Evolutionary conservation across 2,797 vertebrate genomes (phyloP).

Genomic region (Coilia nasus): DNA sequence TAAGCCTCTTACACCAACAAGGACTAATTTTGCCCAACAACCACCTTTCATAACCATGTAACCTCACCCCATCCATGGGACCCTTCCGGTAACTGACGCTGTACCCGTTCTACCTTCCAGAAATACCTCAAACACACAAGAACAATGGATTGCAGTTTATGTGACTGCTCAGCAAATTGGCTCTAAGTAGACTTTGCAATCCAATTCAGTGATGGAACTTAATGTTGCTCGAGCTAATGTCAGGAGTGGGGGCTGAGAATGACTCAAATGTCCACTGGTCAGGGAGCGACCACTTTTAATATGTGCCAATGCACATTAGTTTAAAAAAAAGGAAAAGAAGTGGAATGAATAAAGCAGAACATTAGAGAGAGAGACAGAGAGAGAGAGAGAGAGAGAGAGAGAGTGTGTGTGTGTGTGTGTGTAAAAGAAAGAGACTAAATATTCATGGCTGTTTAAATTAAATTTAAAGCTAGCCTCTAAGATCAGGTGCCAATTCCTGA

Average conservation of each 20-base stretch:
- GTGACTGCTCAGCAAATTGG: conserved; percentile 20
- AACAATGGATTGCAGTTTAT: neutral
- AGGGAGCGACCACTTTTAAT: conserved; percentile 4
- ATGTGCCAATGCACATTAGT: conserved; percentile 12
- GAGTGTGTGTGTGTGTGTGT: neutral
- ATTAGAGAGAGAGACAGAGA: conserved; percentile 24
- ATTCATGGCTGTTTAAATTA: neutral
- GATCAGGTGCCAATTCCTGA: conserved; percentile 8
- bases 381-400: conserved; percentile 15
- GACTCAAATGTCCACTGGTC: neutral
- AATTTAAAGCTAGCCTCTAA: conserved; percentile 33
- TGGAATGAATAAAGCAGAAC: neutral
- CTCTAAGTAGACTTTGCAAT: conserved; percentile 21
- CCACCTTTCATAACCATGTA: conserved; percentile 26
- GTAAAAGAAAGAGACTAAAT: neutral
- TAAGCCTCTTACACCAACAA: conserved; percentile 20
- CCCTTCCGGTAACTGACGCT: neutral
- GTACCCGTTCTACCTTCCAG: neutral
- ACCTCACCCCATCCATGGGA: neutral
- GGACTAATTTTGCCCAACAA: conserved; percentile 1
- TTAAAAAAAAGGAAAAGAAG: neutral
- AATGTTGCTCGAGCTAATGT: neutral
- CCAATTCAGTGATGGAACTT: conserved; percentile 20
- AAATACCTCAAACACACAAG: conserved; percentile 1
- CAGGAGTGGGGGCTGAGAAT: conserved; percentile 2